Percentiles rank a stretch among this genome's conserved stretches.
These are phyloP conservation scores for Ceratitis capitata DNA, from an alignment of 1,140 invertebrate species.

Conservation along the genomic window DNA sequence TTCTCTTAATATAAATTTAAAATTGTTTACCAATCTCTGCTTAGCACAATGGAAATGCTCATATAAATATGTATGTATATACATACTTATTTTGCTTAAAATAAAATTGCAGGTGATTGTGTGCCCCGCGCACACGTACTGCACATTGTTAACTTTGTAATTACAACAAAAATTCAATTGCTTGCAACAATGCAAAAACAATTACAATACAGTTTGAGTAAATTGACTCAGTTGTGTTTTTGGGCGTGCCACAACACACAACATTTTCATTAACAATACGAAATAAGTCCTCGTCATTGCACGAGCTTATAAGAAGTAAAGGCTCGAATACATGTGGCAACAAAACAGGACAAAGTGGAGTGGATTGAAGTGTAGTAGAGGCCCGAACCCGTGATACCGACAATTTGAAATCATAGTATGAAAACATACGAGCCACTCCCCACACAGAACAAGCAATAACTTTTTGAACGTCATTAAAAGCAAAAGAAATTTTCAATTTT, in stretches of 20 bases:
- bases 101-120: not conserved
- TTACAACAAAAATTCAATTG: not conserved
- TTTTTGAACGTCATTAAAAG: constrained; percentile 10
- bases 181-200: not conserved
- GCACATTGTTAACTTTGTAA: not conserved
- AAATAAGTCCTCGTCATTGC: not conserved
- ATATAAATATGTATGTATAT: too few relatives aligned
- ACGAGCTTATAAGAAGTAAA: not conserved
- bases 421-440: not conserved
- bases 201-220: not conserved
- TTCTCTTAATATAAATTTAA: too few relatives aligned
- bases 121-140: not conserved
- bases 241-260: constrained; percentile 3
- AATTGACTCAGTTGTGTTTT: not conserved
- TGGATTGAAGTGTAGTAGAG: too few relatives aligned
- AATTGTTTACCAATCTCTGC: too few relatives aligned
- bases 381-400: too few relatives aligned
- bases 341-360: too few relatives aligned
- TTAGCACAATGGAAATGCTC: too few relatives aligned
- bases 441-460: not conserved
- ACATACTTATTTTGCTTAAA: too few relatives aligned
- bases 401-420: too few relatives aligned
- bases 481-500: not conserved
- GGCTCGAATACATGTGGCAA: not conserved
- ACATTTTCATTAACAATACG: constrained; percentile 5